Evolutionary conservation across 2,113 vertebrate genomes (phyloP), one percentile per base, ranked within the genome.

Genomic region (Ariopsis seemanni): DNA sequence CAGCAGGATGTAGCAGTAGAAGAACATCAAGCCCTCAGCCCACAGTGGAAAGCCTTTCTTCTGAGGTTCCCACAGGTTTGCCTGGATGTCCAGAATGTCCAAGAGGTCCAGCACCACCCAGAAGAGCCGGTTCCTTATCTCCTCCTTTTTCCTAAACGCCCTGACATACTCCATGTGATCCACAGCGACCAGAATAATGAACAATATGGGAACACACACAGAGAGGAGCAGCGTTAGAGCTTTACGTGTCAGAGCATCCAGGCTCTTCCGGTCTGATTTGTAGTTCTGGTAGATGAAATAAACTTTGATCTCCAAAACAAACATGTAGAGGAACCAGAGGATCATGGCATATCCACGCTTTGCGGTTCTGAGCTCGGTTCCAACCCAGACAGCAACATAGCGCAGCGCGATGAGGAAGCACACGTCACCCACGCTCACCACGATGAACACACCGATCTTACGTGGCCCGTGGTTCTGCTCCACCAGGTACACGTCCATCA

Each of bases 281-380:
- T 96, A 96, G 91, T 95, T 95, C 88, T 96, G 95, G 87, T 96
- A 96, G 88, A 96, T 92, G 88, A 96, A 96, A 91, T 96, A 96
- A 72, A 96, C 95, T 88, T 96, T 96, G 91, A 96, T 96, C 91
- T 96, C 95, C 92, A 96, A 89, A 88, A 96, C 95, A 18, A 96
- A 96, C 86, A 96, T 95, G 91, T 96, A 96, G 48, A 96, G 94
- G 91, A 96, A 96, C 95, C 95, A 96, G 9, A 96, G 94, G 85
- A 96, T 95, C 95, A 96, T 96, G 88, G 95, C 95, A 0, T 96
- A 96, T 88, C 95, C 95, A 4, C 95, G 90, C 74, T 95, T 96
- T 4, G 95, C 92, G 0, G 94, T 95, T 83, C 95, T 93, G 14
- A 96, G 95, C 89, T 96, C 95, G 0, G 95, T 95, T 0, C 95